A percentile compares a stretch with the other conserved stretches of the same genome.
phyloP scores from a whole-genome alignment of 2,888 invertebrate genomes.

The Andrena marginata region DNA sequence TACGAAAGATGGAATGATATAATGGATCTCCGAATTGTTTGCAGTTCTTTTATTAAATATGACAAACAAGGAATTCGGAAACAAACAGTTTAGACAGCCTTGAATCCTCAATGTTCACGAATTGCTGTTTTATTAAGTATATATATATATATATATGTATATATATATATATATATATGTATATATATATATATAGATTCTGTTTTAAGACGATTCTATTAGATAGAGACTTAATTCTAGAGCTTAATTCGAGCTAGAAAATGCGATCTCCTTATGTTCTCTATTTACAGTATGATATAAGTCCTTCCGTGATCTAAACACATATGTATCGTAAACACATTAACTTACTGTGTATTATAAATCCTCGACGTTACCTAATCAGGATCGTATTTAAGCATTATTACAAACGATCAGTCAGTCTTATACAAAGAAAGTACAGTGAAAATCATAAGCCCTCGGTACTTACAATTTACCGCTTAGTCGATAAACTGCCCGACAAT shows the following conservation, averaged over 20 bases:
- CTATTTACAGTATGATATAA: conserved; percentile 75
- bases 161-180: conserved; percentile 53
- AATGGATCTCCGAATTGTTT: conserved; percentile 32
- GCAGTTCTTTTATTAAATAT: conserved; percentile 64
- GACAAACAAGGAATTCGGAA: conserved; percentile 65
- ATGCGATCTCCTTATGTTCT: conserved; percentile 68
- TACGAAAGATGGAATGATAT: conserved; percentile 21
- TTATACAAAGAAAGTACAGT: conserved; percentile 75
- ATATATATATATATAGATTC: conserved; percentile 38
- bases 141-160: conserved; percentile 38
- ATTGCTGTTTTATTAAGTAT: conserved; percentile 72
- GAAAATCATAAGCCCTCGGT: conserved; percentile 70
- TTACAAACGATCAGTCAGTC: conserved; percentile 74
- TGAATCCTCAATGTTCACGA: conserved; percentile 58
- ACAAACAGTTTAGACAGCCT: conserved; percentile 65
- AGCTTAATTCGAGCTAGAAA: conserved; percentile 72
- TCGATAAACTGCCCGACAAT: conserved; percentile 49
- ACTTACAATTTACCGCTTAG: conserved; percentile 72
- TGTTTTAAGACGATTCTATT: conserved; percentile 67
- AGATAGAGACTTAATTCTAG: conserved; percentile 71
- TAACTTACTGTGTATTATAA: conserved; percentile 74
- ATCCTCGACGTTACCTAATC: conserved; percentile 66
- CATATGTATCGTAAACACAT: conserved; percentile 69
- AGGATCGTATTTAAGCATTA: conserved; percentile 70
- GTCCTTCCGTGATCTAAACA: conserved; percentile 68